Evolutionary conservation across 1,140 invertebrate genomes (phyloP).

Genomic region (Temnothorax longispinosus): DNA sequence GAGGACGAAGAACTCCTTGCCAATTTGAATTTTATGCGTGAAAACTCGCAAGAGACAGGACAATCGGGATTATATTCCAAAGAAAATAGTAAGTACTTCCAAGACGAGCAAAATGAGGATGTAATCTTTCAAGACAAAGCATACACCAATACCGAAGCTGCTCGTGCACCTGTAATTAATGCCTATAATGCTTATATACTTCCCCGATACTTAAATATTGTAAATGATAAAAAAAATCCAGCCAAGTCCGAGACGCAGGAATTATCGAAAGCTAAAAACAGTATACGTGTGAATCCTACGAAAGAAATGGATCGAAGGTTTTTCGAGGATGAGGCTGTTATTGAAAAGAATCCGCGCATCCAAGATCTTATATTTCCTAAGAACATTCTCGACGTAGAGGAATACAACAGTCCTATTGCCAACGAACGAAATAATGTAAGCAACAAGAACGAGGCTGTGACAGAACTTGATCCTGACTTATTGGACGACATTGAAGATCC

Average conservation of each 20-base stretch:
- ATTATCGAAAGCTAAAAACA: neutral
- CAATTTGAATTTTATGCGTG: neutral
- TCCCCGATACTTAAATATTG: constrained; percentile 21
- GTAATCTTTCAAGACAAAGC: neutral
- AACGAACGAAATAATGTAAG: neutral
- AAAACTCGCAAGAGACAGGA: neutral
- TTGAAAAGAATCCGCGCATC: neutral
- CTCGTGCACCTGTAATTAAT: neutral
- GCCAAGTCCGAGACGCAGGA: neutral
- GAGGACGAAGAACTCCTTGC: neutral
- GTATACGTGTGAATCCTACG: neutral
- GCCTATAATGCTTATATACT: constrained; percentile 3
- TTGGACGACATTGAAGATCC: constrained; percentile 48
- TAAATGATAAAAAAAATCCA: constrained; percentile 17
- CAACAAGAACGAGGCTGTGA: neutral
- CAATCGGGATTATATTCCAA: constrained; percentile 9
- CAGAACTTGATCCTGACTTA: constrained; percentile 42
- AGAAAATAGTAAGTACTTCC: constrained; percentile 8
- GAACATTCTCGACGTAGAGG: neutral
- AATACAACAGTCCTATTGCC: neutral
- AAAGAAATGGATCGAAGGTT: neutral
- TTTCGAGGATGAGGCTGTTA: neutral
- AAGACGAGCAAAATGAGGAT: neutral
- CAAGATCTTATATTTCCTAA: neutral
- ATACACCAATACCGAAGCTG: neutral